phyloP scores from a whole-genome alignment of 2,113 vertebrate genomes.

The Herpetotheres cachinnans region DNA sequence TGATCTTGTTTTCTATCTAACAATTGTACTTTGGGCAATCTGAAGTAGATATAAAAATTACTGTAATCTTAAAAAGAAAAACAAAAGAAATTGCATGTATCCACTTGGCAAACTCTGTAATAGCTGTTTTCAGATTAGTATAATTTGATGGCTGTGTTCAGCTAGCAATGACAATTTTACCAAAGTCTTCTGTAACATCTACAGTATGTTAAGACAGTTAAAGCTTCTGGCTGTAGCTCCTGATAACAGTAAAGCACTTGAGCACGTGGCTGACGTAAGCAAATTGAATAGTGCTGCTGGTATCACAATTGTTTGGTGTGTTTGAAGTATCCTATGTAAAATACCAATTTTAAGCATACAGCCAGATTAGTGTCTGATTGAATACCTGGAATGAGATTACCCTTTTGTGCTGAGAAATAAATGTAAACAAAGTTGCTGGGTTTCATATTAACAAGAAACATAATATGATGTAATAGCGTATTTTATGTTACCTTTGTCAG shows the following conservation, averaged over 20 bases:
- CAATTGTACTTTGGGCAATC: not conserved
- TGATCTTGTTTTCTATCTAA: not conserved
- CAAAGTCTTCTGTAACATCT: not conserved
- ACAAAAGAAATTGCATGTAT: not conserved
- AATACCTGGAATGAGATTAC: not conserved
- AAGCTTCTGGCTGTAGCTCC: not conserved
- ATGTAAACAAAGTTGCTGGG: not conserved
- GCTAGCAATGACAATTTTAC: not conserved
- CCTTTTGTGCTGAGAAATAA: not conserved
- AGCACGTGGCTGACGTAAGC: not conserved
- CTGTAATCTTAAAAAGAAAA: not conserved
- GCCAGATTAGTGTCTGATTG: not conserved
- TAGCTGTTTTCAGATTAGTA: not conserved
- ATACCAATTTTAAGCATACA: not conserved
- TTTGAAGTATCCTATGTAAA: not conserved
- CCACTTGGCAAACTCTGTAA: not conserved
- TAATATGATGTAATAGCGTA: not conserved
- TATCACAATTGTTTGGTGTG: not conserved
- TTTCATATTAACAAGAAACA: not conserved
- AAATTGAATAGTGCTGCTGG: not conserved
- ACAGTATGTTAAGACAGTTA: not conserved
- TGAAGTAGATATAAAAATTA: not conserved
- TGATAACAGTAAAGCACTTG: not conserved
- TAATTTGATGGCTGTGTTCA: not conserved
- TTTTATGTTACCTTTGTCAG: not conserved